These are phyloP conservation scores for Chymomyza fuscimana DNA, from an alignment of 2,888 invertebrate species.

Conservation along the genomic window DNA sequence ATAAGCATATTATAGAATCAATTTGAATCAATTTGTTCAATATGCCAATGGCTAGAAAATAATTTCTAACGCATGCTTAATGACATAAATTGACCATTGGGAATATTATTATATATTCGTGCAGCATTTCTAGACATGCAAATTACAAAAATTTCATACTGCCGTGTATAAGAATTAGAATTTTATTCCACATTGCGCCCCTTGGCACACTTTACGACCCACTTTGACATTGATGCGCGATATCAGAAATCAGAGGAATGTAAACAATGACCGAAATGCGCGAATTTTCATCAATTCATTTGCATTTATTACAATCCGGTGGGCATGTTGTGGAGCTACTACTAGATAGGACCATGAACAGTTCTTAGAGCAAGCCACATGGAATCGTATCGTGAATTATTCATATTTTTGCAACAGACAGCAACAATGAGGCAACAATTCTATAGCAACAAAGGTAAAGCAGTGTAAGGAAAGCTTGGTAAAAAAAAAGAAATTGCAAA, in stretches of 20 bases:
- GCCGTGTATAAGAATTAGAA: background rate
- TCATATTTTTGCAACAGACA: constrained; percentile 55
- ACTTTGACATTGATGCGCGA: constrained; percentile 55
- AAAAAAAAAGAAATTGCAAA: constrained; percentile 41
- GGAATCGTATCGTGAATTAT: constrained; percentile 62
- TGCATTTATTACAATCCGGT: constrained; percentile 53
- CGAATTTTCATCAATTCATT: constrained; percentile 65
- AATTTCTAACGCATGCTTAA: background rate
- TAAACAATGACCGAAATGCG: constrained; percentile 58
- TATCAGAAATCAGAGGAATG: constrained; percentile 48
- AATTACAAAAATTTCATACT: background rate
- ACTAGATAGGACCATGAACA: background rate
- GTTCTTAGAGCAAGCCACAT: constrained; percentile 16
- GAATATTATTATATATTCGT: background rate
- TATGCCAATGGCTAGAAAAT: background rate
- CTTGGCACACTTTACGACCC: background rate
- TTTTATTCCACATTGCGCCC: background rate
- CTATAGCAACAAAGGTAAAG: background rate
- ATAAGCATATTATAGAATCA: background rate
- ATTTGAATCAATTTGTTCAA: background rate
- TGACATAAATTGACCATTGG: background rate
- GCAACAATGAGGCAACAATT: constrained; percentile 39
- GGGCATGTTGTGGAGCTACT: background rate
- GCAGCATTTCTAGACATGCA: background rate
- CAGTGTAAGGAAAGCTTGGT: background rate